Evolutionary conservation across 1,140 invertebrate species (phyloP), one percentile per base, ranked within the genome.

Genomic region (Tetragonula clypearis): DNA sequence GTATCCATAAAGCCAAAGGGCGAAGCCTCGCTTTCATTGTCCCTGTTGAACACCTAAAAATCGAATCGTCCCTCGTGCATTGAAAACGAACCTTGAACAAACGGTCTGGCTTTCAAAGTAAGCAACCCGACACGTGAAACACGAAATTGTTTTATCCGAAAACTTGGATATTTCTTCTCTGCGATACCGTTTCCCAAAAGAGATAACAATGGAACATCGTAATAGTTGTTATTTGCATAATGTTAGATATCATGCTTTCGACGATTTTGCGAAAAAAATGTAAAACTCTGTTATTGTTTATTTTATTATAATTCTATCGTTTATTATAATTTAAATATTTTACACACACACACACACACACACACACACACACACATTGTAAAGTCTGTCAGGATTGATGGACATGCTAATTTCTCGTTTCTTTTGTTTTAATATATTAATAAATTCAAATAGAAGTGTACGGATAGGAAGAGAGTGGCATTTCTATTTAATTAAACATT

Each of bases 1-100:
- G 41, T 30, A 53, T 75, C 80, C 68, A 72, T 72, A 53, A 82
- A 65, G 49, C 41, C 60, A 72, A 72, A 58, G 19, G 53, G 41
- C 14, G 60, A 75, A 55, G 60, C 60, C 55, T 35, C 72, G 49
- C 23, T 55, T 53, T 26, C 53, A 76, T 76, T 60, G n/a, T 55
- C 60, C 49, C 71, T 66, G 72, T 55, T 21, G 26, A 56, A 53
- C 15, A 55, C n/a, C 30, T 41, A 73, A 60, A 60, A 72, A 81
- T 49, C 41, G 56, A 26, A 60, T 56, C 17, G n/a, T 58, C 11
- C 35, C 41, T 68, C 11, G 30, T 58, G 30, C 78, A 55, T 35
- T 30, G 23, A 35, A 68, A 79, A 66, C 26, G 41, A 30, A 12
- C 35, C 21, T 53, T 53, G 30, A 69, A 79, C 65, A 69, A 69